A percentile compares a stretch with the other conserved stretches of the same genome.
These are phyloP conservation scores for Oscheius myriophilus DNA, from an alignment of 2,888 invertebrate genomes.

Conservation along the genomic window DNA sequence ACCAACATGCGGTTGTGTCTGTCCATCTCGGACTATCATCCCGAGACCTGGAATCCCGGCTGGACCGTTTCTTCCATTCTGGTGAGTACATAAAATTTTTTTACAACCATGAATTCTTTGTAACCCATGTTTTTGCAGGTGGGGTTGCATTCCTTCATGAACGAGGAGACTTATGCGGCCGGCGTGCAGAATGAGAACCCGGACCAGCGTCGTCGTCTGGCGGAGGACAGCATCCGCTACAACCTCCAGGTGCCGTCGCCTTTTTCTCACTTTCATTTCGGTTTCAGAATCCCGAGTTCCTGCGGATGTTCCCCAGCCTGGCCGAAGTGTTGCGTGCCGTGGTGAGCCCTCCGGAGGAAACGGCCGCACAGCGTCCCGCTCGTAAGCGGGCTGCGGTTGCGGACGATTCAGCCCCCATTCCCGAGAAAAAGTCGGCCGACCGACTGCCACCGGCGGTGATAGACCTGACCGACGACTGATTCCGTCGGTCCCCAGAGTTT, in stretches of 20 bases:
- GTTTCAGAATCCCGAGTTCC: slow-evolving; percentile 37
- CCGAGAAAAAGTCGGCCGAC: neutral
- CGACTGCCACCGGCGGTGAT: neutral
- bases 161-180: slow-evolving; percentile 92
- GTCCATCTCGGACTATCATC: slow-evolving; percentile 93
- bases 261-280: neutral
- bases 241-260: slow-evolving; percentile 78
- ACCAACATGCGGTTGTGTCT: slow-evolving; percentile 80
- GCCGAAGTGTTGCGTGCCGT: slow-evolving; percentile 31
- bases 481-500: neutral
- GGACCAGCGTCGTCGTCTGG: slow-evolving; percentile 72
- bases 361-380: neutral
- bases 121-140: too few species aligned
- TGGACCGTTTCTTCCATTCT: slow-evolving; percentile 96
- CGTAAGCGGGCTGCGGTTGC: slow-evolving; percentile 7
- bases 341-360: neutral
- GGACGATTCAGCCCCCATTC: neutral
- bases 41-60: slow-evolving; percentile 99
- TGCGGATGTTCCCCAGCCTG: slow-evolving; percentile 36
- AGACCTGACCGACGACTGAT: slow-evolving; percentile 6
- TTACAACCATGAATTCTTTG: too few species aligned
- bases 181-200: slow-evolving; percentile 79
- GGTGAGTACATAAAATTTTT: slow-evolving; percentile 14
- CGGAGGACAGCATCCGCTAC: slow-evolving; percentile 80
- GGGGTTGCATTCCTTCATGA: slow-evolving; percentile 75